Percentiles rank a stretch among this genome's conserved stretches.
Evolutionary conservation across 2,888 invertebrate genomes (phyloP).

Genomic region (Drosophila kuntzei): DNA sequence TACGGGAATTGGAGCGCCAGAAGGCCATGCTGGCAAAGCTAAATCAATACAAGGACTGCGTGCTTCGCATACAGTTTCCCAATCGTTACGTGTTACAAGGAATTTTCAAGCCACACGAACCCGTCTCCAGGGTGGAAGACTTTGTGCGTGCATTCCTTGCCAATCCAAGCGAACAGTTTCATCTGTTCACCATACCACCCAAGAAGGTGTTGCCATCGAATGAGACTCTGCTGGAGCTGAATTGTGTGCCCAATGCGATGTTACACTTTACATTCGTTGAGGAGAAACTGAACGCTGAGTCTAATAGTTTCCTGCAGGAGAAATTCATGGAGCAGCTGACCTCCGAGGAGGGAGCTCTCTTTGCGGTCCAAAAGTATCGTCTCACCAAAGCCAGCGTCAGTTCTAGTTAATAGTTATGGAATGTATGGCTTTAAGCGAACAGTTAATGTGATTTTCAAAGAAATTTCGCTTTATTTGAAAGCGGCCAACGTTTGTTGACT

Average conservation of each 20-base stretch:
- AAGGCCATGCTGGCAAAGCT: conserved; percentile 87
- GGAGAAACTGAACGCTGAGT: conserved; percentile 51
- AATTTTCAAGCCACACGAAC: conserved; percentile 92
- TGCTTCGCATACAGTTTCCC: conserved; percentile 95
- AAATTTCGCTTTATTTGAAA: conserved; percentile 50
- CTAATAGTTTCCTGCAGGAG: conserved; percentile 86
- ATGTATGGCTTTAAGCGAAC: conserved; percentile 54
- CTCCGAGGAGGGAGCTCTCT: conserved; percentile 89
- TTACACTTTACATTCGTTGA: conserved; percentile 89
- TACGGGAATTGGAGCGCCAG: conserved; percentile 88
- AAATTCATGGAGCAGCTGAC: conserved; percentile 88
- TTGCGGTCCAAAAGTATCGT: conserved; percentile 89
- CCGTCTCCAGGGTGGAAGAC: conserved; percentile 89
- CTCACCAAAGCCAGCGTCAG: conserved; percentile 47
- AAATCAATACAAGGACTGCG: conserved; percentile 90
- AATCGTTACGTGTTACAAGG: conserved; percentile 94
- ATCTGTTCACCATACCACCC: conserved; percentile 94
- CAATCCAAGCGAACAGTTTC: conserved; percentile 89
- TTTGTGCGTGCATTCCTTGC: conserved; percentile 91
- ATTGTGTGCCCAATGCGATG: conserved; percentile 92
- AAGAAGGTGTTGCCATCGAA: conserved; percentile 89
- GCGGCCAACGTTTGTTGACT: neutral
- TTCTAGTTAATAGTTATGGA: conserved; percentile 82
- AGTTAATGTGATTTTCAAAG: conserved; percentile 63
- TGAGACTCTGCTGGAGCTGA: conserved; percentile 89